Evolutionary conservation across 2,113 vertebrate genomes (phyloP).

Genomic region (Rhinoderma darwinii): DNA sequence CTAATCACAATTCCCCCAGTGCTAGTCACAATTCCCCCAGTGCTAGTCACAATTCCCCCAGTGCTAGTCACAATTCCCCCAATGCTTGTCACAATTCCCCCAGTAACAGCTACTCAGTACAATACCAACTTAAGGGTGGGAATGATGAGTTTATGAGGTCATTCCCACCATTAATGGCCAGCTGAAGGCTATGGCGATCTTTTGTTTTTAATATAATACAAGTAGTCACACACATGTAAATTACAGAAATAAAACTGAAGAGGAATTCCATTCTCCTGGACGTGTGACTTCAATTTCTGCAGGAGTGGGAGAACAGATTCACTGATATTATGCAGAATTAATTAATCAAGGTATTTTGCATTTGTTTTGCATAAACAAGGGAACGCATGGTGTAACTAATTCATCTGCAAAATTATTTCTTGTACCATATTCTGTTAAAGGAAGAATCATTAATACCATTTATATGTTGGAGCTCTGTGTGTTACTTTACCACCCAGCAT

Average conservation of each 20-base stretch:
- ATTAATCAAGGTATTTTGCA: constrained; percentile 5
- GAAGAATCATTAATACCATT: not conserved
- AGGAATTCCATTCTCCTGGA: not conserved
- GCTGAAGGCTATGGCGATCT: not conserved
- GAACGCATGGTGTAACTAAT: not conserved
- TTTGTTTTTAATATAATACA: not conserved
- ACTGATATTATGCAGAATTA: constrained; percentile 24
- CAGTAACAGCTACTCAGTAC: too few relatives aligned
- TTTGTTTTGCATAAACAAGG: constrained; percentile 6
- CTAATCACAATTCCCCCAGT: too few relatives aligned
- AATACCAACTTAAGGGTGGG: too few relatives aligned
- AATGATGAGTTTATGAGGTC: not conserved
- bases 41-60: too few relatives aligned
- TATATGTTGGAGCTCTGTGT: not conserved
- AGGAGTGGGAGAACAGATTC: not conserved
- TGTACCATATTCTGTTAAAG: not conserved
- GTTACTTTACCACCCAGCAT: not conserved
- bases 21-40: too few relatives aligned
- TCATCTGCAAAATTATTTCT: not conserved
- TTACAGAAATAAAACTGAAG: not conserved
- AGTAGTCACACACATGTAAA: not conserved
- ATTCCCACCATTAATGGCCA: not conserved
- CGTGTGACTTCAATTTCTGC: not conserved
- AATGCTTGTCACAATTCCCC: too few relatives aligned
- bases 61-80: too few relatives aligned